A percentile compares a stretch with the other conserved stretches of the same genome.
These are phyloP conservation scores for Tortricodes alternella DNA, from an alignment of 2,888 invertebrate species.

Conservation along the genomic window DNA sequence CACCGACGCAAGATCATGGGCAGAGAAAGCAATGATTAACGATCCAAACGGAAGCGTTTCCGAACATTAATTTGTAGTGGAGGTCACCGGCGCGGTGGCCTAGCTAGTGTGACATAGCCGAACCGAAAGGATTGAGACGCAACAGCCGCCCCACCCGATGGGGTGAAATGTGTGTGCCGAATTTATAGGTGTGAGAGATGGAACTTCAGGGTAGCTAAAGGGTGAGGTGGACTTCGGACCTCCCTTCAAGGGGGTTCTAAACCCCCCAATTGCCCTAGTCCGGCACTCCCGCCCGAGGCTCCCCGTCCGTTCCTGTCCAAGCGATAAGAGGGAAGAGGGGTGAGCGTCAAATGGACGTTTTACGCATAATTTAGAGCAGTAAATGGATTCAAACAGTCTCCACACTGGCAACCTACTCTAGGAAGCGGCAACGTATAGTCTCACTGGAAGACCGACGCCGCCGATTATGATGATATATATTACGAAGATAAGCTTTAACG, in stretches of 20 bases:
- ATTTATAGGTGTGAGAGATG: slow-evolving; percentile 83
- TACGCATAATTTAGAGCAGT: slow-evolving; percentile 84
- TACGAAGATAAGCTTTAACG: slow-evolving; percentile 15
- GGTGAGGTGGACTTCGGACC: slow-evolving; percentile 82
- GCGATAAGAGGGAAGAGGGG: slow-evolving; percentile 82
- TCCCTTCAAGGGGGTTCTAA: slow-evolving; percentile 72
- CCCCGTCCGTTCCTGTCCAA: slow-evolving; percentile 78
- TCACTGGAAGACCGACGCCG: slow-evolving; percentile 20
- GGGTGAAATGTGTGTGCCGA: slow-evolving; percentile 82
- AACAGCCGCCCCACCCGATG: slow-evolving; percentile 68
- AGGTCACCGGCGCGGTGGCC: slow-evolving; percentile 72
- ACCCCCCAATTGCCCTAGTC: slow-evolving; percentile 81
- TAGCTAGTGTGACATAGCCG: slow-evolving; percentile 78
- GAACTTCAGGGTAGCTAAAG: slow-evolving; percentile 82
- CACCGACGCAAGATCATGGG: slow-evolving; percentile 50
- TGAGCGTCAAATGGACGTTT: slow-evolving; percentile 83
- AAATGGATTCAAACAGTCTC: slow-evolving; percentile 83
- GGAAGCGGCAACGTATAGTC: slow-evolving; percentile 49
- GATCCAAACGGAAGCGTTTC: slow-evolving; percentile 77
- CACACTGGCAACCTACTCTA: slow-evolving; percentile 71
- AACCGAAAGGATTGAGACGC: slow-evolving; percentile 79
- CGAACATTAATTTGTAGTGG: slow-evolving; percentile 82
- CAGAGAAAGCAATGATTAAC: slow-evolving; percentile 76
- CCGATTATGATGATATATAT: slow-evolving; percentile 28
- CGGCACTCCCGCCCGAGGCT: slow-evolving; percentile 79